A percentile compares a stretch with the other conserved stretches of the same genome.
These are phyloP conservation scores for Umimayanthus chanpuru DNA, from an alignment of 92 coral and sea anemone species.

Conservation along the genomic window DNA sequence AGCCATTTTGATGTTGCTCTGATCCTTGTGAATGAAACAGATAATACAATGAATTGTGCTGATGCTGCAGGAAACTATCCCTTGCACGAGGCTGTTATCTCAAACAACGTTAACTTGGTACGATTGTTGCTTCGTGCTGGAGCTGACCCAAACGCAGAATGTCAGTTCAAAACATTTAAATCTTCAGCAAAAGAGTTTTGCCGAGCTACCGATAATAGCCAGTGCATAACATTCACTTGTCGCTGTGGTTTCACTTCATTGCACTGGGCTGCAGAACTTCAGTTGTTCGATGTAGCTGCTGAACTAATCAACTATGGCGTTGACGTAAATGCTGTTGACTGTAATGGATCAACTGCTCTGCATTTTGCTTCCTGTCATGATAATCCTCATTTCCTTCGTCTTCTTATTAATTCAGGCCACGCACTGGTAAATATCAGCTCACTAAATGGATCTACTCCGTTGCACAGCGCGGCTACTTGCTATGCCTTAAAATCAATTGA, in stretches of 20 bases:
- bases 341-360: conserved; percentile 51
- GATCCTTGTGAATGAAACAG: background rate
- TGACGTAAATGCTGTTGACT: conserved; percentile 10
- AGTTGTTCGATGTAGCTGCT: background rate
- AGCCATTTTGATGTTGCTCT: conserved; percentile 21
- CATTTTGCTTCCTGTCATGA: conserved; percentile 54
- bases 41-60: background rate
- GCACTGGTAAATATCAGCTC: conserved; percentile 21
- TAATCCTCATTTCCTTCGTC: conserved; percentile 8
- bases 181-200: background rate
- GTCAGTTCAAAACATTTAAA: background rate
- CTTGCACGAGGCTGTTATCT: conserved; percentile 4
- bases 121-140: background rate
- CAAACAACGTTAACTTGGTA: background rate
- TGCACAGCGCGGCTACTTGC: conserved; percentile 57
- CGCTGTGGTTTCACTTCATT: conserved; percentile 13
- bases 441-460: conserved; percentile 52
- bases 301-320: background rate
- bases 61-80: conserved; percentile 8
- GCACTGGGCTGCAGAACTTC: conserved; percentile 28
- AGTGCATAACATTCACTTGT: background rate
- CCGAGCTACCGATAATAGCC: too few relatives aligned
- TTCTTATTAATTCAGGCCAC: conserved; percentile 34
- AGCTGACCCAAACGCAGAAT: background rate
- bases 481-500: conserved; percentile 20